A percentile compares a stretch with the other conserved stretches of the same genome.
Evolutionary conservation across 2,888 invertebrate species (phyloP).

Genomic region (Lycophotia porphyrea): DNA sequence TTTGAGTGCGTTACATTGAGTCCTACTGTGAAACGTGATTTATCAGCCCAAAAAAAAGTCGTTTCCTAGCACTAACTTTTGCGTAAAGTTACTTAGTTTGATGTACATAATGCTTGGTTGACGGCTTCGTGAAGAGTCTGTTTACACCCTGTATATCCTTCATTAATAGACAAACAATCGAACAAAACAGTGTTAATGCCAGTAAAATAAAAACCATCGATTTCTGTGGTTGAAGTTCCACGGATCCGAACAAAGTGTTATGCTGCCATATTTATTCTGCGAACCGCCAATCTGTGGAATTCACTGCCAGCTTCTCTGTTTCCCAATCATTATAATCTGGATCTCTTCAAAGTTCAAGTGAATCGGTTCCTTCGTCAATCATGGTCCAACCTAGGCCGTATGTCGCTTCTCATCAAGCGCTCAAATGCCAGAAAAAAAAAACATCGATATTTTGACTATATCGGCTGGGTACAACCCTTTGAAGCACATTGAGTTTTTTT

Average conservation of each 20-base stretch:
- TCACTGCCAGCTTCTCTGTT: not conserved
- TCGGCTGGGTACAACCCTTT: not conserved
- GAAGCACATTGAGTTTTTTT: not conserved
- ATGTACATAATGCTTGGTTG: too few relatives aligned
- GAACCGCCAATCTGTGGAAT: not conserved
- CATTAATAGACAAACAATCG: slow-evolving; percentile 26
- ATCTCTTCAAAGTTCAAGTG: not conserved
- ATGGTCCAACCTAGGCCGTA: not conserved
- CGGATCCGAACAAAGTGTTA: not conserved
- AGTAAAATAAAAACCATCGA: not conserved
- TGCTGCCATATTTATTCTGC: not conserved
- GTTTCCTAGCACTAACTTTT: too few relatives aligned
- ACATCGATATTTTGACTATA: slow-evolving; percentile 7
- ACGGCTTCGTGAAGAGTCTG: too few relatives aligned
- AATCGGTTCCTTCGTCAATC: too few relatives aligned
- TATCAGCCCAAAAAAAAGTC: too few relatives aligned
- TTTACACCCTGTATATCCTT: too few relatives aligned
- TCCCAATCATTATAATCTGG: not conserved
- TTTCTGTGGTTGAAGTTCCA: not conserved
- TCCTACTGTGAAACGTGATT: too few relatives aligned
- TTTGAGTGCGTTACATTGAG: too few relatives aligned
- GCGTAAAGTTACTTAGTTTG: too few relatives aligned
- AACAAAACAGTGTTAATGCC: not conserved
- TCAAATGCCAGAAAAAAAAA: slow-evolving; percentile 6
- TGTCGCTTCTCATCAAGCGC: not conserved